These are phyloP conservation scores for Smithornis capensis DNA, from an alignment of 2,113 vertebrate species.

Conservation along the genomic window DNA sequence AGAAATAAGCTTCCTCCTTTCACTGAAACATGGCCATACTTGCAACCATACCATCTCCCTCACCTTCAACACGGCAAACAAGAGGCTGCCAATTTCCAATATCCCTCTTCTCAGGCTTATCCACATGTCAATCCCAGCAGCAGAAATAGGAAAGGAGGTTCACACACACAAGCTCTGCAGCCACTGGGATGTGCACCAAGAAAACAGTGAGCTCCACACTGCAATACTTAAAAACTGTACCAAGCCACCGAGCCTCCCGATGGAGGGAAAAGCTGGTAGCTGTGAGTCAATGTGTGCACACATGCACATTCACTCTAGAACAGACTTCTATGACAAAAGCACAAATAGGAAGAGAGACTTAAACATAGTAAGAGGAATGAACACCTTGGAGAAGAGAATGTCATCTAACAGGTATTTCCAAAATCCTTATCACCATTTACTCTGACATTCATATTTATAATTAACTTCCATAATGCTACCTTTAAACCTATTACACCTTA, in stretches of 20 bases:
- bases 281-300: accelerated
- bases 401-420: conserved; percentile 33
- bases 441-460: background rate
- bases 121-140: background rate
- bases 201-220: background rate
- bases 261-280: background rate
- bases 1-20: background rate
- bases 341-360: background rate
- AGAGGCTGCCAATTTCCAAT: background rate
- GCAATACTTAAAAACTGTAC: background rate
- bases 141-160: background rate
- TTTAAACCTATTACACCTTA: background rate
- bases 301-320: accelerated
- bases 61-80: accelerated
- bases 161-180: background rate
- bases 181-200: background rate
- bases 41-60: background rate
- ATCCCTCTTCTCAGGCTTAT: background rate
- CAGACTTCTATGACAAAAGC: background rate
- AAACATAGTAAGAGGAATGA: background rate
- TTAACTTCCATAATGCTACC: background rate
- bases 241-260: background rate
- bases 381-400: background rate
- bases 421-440: background rate
- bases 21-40: background rate